A percentile compares a stretch with the other conserved stretches of the same genome.
Conservation (phyloP, 2,797 vertebrate genomes). For the Rhinoraja longicauda region DNA sequence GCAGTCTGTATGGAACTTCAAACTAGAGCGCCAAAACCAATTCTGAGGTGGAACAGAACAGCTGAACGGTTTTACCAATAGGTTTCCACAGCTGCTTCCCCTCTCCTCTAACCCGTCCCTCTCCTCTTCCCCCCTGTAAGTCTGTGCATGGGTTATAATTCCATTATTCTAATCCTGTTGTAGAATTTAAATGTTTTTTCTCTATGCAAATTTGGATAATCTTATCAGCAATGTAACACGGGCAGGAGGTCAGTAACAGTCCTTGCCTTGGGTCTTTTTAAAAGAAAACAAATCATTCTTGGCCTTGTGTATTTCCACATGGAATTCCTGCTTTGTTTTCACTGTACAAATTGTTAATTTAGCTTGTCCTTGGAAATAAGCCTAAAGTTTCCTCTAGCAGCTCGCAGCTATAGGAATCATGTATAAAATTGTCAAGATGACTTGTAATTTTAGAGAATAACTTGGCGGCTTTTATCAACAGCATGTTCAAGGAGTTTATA, state of each 20-base stretch:
- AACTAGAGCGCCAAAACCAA: constrained; percentile 65
- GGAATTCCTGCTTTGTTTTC: constrained; percentile 45
- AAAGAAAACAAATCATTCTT: constrained; percentile 38
- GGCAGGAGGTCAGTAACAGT: constrained; percentile 59
- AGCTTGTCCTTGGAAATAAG: constrained; percentile 48
- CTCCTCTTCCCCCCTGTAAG: constrained; percentile 53
- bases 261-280: constrained; percentile 64
- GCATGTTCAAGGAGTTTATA: constrained; percentile 48
- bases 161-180: constrained; percentile 64
- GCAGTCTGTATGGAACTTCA: constrained; percentile 50
- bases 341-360: constrained; percentile 61
- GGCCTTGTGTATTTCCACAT: background rate
- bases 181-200: constrained; percentile 58
- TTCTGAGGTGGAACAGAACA: constrained; percentile 53
- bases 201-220: constrained; percentile 56
- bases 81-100: constrained; percentile 70
- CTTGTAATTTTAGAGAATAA: constrained; percentile 45
- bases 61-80: constrained; percentile 62
- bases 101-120: constrained; percentile 38
- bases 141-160: constrained; percentile 75
- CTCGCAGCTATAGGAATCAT: constrained; percentile 56
- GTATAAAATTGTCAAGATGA: constrained; percentile 49
- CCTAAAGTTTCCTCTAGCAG: constrained; percentile 52
- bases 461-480: constrained; percentile 54
- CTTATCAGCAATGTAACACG: constrained; percentile 55